These are phyloP conservation scores for Patiria miniata DNA, from an alignment of 35 echinoderm and acorn worm genomes.

Conservation along the genomic window DNA sequence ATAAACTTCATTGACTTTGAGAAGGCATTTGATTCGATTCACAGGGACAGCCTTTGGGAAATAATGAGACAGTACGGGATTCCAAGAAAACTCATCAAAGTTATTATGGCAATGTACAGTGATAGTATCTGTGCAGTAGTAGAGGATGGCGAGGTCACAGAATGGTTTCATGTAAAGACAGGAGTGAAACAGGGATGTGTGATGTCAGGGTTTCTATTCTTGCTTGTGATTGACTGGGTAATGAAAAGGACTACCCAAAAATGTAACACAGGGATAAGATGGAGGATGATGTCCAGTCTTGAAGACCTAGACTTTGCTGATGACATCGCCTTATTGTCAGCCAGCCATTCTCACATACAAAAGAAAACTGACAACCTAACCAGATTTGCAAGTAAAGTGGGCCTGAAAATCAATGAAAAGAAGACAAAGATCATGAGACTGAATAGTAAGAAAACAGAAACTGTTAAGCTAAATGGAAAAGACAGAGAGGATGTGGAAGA, in stretches of 20 bases:
- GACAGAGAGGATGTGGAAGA: slow-evolving; percentile 7
- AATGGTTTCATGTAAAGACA: slow-evolving; percentile 28
- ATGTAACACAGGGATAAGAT: slow-evolving; percentile 23
- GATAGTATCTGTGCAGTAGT: background rate
- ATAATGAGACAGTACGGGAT: slow-evolving; percentile 38
- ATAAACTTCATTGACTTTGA: too few relatives aligned
- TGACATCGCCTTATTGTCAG: slow-evolving; percentile 40
- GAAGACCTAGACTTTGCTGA: slow-evolving; percentile 44
- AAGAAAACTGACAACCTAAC: slow-evolving; percentile 21
- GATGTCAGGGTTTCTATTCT: slow-evolving; percentile 15
- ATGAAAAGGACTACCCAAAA: slow-evolving; percentile 28
- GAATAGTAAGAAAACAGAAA: slow-evolving; percentile 17
- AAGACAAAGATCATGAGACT: slow-evolving; percentile 47
- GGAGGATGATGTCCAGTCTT: slow-evolving; percentile 11
- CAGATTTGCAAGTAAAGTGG: background rate
- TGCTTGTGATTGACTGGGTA: too few relatives aligned
- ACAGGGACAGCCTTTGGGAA: slow-evolving; percentile 25
- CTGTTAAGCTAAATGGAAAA: slow-evolving; percentile 12
- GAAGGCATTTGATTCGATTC: too few relatives aligned
- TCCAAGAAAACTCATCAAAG: background rate
- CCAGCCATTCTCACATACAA: slow-evolving; percentile 26
- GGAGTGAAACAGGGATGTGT: slow-evolving; percentile 43
- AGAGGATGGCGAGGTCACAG: slow-evolving; percentile 22
- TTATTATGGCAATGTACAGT: background rate
- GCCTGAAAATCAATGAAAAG: slow-evolving; percentile 8